Evolutionary conservation across 2,113 vertebrate species (phyloP).

Genomic region (Xiphorhynchus elegans): DNA sequence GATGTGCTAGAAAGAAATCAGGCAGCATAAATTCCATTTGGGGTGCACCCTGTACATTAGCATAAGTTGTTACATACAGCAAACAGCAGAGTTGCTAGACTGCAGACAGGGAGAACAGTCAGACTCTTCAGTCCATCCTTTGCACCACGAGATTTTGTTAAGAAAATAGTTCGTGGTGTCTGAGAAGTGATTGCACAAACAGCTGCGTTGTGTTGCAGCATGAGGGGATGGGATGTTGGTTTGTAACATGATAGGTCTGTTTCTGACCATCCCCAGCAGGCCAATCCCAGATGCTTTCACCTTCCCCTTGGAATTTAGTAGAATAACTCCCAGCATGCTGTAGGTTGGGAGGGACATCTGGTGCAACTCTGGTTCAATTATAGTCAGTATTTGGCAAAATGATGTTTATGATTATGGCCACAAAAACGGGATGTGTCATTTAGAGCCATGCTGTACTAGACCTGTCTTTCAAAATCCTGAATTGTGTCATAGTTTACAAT

Average conservation of each 20-base stretch:
- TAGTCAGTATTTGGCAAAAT: not conserved
- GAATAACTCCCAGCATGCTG: not conserved
- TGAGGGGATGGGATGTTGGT: not conserved
- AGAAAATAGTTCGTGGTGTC: not conserved
- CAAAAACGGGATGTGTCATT: not conserved
- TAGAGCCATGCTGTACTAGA: not conserved
- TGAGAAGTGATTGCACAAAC: not conserved
- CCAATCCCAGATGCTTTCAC: not conserved
- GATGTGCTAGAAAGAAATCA: not conserved
- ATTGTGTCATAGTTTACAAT: not conserved
- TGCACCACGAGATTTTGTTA: not conserved
- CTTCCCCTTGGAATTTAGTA: not conserved
- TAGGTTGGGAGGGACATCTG: not conserved
- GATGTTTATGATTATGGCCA: not conserved
- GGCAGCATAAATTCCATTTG: not conserved
- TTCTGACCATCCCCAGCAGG: not conserved
- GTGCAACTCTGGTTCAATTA: fast-evolving
- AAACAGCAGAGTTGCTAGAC: not conserved
- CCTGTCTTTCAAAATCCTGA: not conserved
- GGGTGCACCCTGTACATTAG: not conserved
- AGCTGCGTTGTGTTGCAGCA: not conserved
- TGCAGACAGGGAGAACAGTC: not conserved
- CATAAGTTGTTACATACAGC: not conserved
- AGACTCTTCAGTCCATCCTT: not conserved
- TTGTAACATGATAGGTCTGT: fast-evolving